Evolutionary conservation across 2,888 invertebrate genomes (phyloP).

Genomic region (Tricholauxania praeusta): DNA sequence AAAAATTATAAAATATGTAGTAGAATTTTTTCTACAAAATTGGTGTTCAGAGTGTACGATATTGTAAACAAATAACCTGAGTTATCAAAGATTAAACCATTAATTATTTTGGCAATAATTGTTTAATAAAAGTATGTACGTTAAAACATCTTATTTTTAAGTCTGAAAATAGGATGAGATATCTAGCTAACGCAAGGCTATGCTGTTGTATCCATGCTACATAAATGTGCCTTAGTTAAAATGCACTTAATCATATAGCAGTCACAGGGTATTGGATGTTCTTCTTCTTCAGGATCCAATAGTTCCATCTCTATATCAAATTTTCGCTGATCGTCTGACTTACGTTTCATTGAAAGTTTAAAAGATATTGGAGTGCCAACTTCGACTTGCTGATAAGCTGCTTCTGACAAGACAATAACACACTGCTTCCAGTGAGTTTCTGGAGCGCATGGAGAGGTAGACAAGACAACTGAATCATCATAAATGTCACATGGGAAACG

Average conservation of each 20-base stretch:
- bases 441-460: constrained; percentile 81
- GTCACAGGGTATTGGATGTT: constrained; percentile 82
- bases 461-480: constrained; percentile 74
- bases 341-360: constrained; percentile 72
- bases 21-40: constrained; percentile 8
- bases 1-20: background rate
- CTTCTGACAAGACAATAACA: constrained; percentile 81
- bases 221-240: constrained; percentile 71
- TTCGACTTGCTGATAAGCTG: constrained; percentile 69
- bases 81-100: constrained; percentile 9
- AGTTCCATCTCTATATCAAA: constrained; percentile 80
- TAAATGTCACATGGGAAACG: constrained; percentile 75
- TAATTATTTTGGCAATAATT: constrained; percentile 18
- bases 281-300: constrained; percentile 76
- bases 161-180: too few relatives aligned
- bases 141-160: background rate
- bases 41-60: constrained; percentile 6
- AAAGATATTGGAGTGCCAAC: constrained; percentile 77
- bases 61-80: background rate
- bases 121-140: background rate
- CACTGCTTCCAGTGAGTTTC: constrained; percentile 97
- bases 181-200: background rate
- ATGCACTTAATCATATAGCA: constrained; percentile 86
- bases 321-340: constrained; percentile 55
- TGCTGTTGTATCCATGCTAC: constrained; percentile 53